Conservation (phyloP, 2,888 invertebrate species). For the Thera obeliscata region DNA sequence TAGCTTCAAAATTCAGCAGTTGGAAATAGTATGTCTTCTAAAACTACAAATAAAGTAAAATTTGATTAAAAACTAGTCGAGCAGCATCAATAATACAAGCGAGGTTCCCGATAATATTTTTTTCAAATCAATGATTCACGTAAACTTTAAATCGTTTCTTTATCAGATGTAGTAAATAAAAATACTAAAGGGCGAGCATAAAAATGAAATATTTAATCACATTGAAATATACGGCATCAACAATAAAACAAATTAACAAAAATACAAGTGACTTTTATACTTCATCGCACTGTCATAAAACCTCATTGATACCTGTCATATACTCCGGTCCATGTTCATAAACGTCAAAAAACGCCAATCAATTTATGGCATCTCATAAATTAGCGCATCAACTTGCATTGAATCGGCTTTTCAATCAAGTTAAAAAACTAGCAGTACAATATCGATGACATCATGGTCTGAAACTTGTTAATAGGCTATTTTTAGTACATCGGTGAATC, state of each 20-base stretch:
- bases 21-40: too few species aligned
- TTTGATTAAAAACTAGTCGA: too few species aligned
- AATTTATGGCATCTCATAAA: slow-evolving; percentile 20
- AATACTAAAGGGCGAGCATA: not conserved
- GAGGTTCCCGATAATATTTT: too few species aligned
- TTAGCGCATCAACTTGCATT: slow-evolving; percentile 25
- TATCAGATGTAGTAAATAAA: too few species aligned
- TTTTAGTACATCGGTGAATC: too few species aligned
- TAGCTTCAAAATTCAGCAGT: too few species aligned
- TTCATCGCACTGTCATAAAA: slow-evolving; percentile 13
- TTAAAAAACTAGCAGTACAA: slow-evolving; percentile 5
- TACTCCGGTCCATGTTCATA: slow-evolving; percentile 7
- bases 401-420: slow-evolving; percentile 20
- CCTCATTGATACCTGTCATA: slow-evolving; percentile 13
- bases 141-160: too few species aligned
- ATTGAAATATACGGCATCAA: slow-evolving; percentile 3
- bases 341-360: slow-evolving; percentile 7
- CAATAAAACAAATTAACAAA: slow-evolving; percentile 13
- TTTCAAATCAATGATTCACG: too few species aligned
- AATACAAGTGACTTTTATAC: slow-evolving; percentile 17
- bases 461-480: too few species aligned
- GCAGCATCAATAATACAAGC: too few species aligned
- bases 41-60: too few species aligned
- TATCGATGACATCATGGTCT: slow-evolving; percentile 16
- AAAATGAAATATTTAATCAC: not conserved